Evolutionary conservation across 2,888 invertebrate species (phyloP).

Genomic region (Plebejus argus): DNA sequence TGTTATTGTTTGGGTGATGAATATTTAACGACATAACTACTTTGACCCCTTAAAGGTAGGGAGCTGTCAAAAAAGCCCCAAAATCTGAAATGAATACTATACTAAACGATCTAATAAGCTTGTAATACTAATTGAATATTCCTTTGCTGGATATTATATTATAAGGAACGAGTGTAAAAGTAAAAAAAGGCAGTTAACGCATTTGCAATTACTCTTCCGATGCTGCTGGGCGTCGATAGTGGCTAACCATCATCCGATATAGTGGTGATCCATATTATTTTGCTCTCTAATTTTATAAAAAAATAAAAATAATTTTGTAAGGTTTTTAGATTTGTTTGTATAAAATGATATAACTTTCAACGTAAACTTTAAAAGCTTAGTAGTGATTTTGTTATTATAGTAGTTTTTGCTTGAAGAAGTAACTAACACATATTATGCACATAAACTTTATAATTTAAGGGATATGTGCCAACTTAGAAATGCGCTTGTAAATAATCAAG

Average conservation of each 20-base stretch:
- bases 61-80: conserved; percentile 9
- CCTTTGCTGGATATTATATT: too few relatives aligned
- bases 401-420: not conserved
- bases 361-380: too few relatives aligned
- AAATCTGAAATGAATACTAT: not conserved
- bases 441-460: not conserved
- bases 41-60: not conserved
- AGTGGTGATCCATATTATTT: too few relatives aligned
- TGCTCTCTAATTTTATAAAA: too few relatives aligned
- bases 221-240: too few relatives aligned
- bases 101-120: not conserved
- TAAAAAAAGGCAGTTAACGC: too few relatives aligned
- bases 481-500: too few relatives aligned
- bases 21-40: conserved; percentile 2
- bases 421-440: not conserved
- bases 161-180: too few relatives aligned
- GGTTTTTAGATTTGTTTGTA: not conserved
- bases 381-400: not conserved
- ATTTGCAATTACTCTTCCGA: too few relatives aligned
- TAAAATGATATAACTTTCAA: too few relatives aligned
- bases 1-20: not conserved
- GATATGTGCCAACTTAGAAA: not conserved
- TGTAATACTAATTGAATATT: not conserved
- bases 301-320: too few relatives aligned
- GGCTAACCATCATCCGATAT: too few relatives aligned